A percentile compares a stretch with the other conserved stretches of the same genome.
phyloP scores from a whole-genome alignment of 2,888 invertebrate genomes.

The Tineola bisselliella region DNA sequence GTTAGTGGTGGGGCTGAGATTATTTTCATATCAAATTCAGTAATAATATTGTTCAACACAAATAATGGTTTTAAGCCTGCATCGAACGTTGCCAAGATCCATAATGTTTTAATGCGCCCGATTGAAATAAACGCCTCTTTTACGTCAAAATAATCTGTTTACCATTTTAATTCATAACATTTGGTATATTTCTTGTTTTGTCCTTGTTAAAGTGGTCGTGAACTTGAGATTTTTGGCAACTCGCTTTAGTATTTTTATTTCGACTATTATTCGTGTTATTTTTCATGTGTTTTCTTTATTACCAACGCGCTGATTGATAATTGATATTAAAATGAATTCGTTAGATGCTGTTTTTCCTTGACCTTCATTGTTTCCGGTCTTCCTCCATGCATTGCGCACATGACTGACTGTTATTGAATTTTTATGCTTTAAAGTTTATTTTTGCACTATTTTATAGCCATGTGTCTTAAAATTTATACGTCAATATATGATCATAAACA shows the following conservation, averaged over 20 bases:
- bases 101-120: constrained; percentile 13
- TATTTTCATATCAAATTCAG: no score
- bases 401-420: no score
- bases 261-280: no score
- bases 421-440: no score
- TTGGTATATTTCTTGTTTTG: neutral
- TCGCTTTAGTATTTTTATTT: neutral
- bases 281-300: no score
- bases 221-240: neutral
- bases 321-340: no score
- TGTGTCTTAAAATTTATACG: no score
- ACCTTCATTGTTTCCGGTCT: constrained; percentile 28
- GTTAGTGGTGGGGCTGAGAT: no score
- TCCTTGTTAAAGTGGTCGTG: neutral
- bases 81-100: neutral
- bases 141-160: constrained; percentile 17
- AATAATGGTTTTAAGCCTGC: neutral
- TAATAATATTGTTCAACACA: neutral
- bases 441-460: no score
- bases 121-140: constrained; percentile 18
- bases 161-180: constrained; percentile 8
- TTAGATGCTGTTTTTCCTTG: constrained; percentile 14
- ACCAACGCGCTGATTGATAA: no score
- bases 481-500: no score
- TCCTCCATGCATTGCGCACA: neutral